Percentiles rank a stretch among this genome's conserved stretches.
phyloP scores from a whole-genome alignment of 2,888 invertebrate species.

The Anorthoa munda region DNA sequence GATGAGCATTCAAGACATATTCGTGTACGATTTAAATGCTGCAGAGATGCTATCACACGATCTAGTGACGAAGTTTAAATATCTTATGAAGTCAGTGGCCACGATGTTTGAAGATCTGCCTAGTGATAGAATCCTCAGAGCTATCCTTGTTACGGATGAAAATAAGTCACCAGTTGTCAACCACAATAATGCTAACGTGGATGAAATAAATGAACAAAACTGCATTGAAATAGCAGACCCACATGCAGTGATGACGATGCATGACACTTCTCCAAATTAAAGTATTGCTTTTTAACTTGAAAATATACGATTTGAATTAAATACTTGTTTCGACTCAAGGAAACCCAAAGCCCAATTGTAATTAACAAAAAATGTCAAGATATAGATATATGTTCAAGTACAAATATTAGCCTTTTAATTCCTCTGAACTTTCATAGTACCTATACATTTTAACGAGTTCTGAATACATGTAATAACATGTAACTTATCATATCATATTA shows the following conservation, averaged over 20 bases:
- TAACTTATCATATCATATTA: too few species aligned
- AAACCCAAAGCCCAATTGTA: too few species aligned
- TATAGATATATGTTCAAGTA: too few species aligned
- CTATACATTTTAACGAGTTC: too few species aligned
- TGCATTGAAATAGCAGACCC: not conserved
- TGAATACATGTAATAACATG: too few species aligned
- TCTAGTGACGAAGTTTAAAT: slow-evolving; percentile 3
- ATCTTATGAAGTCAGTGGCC: slow-evolving; percentile 21
- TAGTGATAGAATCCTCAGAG: slow-evolving; percentile 27
- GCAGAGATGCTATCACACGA: not conserved
- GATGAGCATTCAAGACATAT: slow-evolving; percentile 41
- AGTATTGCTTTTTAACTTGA: not conserved
- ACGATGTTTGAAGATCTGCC: slow-evolving; percentile 29
- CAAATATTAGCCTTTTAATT: too few species aligned
- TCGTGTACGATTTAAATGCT: not conserved
- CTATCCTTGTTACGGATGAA: slow-evolving; percentile 9
- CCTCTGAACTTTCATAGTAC: too few species aligned
- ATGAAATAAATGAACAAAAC: slow-evolving; percentile 1
- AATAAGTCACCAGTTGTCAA: not conserved
- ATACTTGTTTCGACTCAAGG: too few species aligned
- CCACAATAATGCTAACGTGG: not conserved
- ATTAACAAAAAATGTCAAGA: too few species aligned
- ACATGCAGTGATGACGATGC: not conserved
- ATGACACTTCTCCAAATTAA: not conserved
- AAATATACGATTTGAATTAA: too few species aligned